Conservation (phyloP, 1,140 invertebrate species). For the Stenopsyche tienmushanensis region DNA sequence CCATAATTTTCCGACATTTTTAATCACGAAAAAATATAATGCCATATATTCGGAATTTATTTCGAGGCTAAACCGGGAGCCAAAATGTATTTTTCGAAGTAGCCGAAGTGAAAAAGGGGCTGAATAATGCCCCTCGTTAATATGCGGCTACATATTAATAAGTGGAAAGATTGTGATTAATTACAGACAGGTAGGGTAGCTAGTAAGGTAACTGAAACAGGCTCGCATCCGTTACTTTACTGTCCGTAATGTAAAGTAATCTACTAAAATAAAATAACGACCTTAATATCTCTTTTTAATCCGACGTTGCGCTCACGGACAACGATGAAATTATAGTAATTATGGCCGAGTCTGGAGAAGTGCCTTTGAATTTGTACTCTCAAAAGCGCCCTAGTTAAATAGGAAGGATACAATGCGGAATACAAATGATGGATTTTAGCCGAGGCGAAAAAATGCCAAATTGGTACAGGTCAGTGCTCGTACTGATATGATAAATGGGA, state of each 20-base stretch:
- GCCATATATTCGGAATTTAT: no score
- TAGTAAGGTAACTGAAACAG: constrained; percentile 1
- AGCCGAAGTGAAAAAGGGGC: background rate
- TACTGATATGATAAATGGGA: no score
- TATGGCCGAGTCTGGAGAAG: background rate
- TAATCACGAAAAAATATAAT: no score
- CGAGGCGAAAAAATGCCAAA: no score
- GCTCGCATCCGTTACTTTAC: constrained; percentile 5
- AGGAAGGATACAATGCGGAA: no score
- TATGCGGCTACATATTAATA: constrained; percentile 21
- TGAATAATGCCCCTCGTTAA: background rate
- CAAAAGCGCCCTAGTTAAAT: no score
- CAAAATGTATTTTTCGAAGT: no score
- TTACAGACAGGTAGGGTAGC: constrained; percentile 11
- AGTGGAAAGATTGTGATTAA: constrained; percentile 17
- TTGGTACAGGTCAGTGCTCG: no score
- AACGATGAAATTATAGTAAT: constrained; percentile 9
- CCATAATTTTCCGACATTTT: no score
- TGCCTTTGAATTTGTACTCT: background rate
- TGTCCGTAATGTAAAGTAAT: background rate
- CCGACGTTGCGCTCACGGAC: constrained; percentile 1
- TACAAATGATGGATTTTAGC: no score
- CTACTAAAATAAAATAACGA: constrained; percentile 8
- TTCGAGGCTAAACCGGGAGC: no score
- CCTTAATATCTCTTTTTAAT: constrained; percentile 1